These are phyloP conservation scores for Hypotaenidia okinawae DNA, from an alignment of 2,797 vertebrate species.

Conservation along the genomic window DNA sequence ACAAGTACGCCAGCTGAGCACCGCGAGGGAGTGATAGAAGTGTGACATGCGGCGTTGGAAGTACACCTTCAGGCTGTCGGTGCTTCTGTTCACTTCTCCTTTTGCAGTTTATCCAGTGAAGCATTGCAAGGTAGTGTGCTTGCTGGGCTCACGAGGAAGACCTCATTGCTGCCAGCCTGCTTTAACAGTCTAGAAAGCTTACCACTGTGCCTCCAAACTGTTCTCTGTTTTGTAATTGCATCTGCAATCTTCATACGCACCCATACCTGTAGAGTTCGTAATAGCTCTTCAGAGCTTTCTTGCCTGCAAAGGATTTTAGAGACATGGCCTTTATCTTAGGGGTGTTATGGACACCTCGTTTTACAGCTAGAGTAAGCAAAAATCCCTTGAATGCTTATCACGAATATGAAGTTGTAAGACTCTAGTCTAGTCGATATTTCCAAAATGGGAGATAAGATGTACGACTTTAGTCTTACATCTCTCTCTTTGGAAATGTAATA, in stretches of 20 bases:
- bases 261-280: background rate
- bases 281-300: background rate
- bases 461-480: background rate
- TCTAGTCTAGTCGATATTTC: background rate
- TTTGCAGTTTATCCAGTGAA: background rate
- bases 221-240: background rate
- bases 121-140: background rate
- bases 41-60: background rate
- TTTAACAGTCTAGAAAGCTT: background rate
- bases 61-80: background rate
- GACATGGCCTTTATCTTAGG: background rate
- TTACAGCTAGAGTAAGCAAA: background rate
- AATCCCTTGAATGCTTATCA: background rate
- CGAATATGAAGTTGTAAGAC: background rate
- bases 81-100: background rate
- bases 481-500: background rate
- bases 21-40: background rate
- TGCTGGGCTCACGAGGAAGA: background rate
- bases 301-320: background rate
- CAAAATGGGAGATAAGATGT: background rate
- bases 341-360: background rate
- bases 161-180: background rate
- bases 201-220: background rate
- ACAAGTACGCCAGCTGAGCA: rapidly evolving
- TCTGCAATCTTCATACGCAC: background rate